Conservation (phyloP, 2,113 vertebrate species). For the Parus major region DNA sequence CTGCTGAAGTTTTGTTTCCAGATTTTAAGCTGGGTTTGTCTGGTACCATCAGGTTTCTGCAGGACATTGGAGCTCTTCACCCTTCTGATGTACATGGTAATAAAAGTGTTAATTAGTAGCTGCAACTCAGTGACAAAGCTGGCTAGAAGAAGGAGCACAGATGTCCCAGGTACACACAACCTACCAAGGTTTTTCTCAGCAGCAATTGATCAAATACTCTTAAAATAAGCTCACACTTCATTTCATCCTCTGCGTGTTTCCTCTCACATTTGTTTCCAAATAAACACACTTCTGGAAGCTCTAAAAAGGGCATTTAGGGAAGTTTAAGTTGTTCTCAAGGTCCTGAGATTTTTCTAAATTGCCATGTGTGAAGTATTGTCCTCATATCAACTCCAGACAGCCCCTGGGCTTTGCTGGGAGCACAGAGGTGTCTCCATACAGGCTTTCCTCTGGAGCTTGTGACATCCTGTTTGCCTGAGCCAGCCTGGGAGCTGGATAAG, state of each 20-base stretch:
- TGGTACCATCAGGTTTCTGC: not conserved
- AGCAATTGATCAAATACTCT: not conserved
- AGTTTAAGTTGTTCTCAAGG: not conserved
- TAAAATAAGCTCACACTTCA: not conserved
- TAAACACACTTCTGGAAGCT: not conserved
- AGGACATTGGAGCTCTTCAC: not conserved
- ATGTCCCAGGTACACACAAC: not conserved
- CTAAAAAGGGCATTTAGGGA: not conserved
- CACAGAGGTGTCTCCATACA: not conserved
- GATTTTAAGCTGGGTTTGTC: not conserved
- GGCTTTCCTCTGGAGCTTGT: not conserved
- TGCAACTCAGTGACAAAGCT: not conserved
- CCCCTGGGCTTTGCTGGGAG: not conserved
- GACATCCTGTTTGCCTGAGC: not conserved
- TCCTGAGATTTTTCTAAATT: not conserved
- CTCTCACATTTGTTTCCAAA: not conserved
- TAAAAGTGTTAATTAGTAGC: not conserved
- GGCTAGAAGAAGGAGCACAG: not conserved
- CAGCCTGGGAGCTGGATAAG: not conserved
- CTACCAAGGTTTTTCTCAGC: not conserved
- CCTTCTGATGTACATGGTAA: not conserved
- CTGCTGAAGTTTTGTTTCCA: not conserved
- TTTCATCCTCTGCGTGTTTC: not conserved
- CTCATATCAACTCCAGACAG: not conserved
- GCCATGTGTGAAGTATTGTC: not conserved